Base-by-base conservation (phyloP, 2,888 invertebrate species). In the Agrotis ipsilon region DNA sequence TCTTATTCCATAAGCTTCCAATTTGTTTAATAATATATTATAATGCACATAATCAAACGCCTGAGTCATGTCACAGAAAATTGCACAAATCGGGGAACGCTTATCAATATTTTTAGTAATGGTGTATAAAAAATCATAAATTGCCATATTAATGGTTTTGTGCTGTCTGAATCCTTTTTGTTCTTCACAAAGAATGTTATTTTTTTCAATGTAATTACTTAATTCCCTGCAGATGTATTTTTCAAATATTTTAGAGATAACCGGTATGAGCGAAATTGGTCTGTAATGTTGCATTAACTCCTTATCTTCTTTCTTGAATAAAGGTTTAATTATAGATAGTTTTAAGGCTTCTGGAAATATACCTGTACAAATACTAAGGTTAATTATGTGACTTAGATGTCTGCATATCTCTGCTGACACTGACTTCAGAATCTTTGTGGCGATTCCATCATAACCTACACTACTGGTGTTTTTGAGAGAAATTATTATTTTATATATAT, bases 31-130 rank as follows among this genome's bases (percentile, higher is more conserved):
- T 3, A 59, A 19, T 45, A 24, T 59, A 9, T 19, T 14, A 59
- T 45, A 46, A 59, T 59, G 59, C 14, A 59, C 59, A 21, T 59
- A 45, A 45, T 59, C 45, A 19, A 59, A 59, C 7, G 45, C 45
- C 24, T 24, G 24, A 0, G 43, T 58, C 58, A 58, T 45, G n/a
- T 58, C 58, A 11, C 57, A 58, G 13, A 60, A 59, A 18, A 59
- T 16, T 5, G 21, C 16, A 24, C 59, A 46, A 18, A 59, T 18
- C 11, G 39, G 43, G 7, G 32, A 27, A 39, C 57, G 32, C 9
- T n/a, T 39, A 57, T 57, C 57, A 5, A 57, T 2, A 19, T 43
- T 57, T 5, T 14, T 57, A 11, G 39, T 32, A 13, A 59, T 43
- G n/a, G 11, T n/a, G 7, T n/a, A n/a, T 3, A 46, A 11, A 27